Evolutionary conservation across 2,797 vertebrate species (phyloP).

Genomic region (Phoeniculus purpureus): DNA sequence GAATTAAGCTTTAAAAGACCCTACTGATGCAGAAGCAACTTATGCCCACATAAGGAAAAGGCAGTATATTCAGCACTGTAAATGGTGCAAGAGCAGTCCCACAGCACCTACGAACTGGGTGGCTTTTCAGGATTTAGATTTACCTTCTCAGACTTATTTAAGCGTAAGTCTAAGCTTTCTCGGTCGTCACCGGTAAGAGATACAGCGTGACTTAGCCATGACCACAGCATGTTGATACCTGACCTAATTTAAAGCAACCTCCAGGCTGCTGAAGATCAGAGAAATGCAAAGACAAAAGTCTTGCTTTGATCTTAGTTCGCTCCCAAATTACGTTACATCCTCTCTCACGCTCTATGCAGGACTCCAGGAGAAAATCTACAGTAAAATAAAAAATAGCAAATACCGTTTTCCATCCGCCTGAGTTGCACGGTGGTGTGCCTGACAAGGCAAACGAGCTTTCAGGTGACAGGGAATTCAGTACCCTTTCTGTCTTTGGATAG

Average conservation of each 20-base stretch:
- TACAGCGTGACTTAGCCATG: background rate
- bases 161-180: background rate
- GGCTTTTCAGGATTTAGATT: background rate
- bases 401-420: background rate
- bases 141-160: background rate
- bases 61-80: background rate
- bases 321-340: background rate
- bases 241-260: background rate
- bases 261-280: constrained; percentile 15
- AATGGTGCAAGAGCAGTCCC: background rate
- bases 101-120: background rate
- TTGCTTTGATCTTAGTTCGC: constrained; percentile 21
- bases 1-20: background rate
- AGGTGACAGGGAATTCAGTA: background rate
- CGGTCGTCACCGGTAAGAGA: background rate
- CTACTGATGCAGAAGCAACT: background rate
- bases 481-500: background rate
- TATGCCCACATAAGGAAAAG: accelerated
- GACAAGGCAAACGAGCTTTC: background rate
- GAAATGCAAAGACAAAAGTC: constrained; percentile 9
- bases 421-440: background rate
- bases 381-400: background rate
- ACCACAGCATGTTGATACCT: background rate
- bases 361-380: background rate
- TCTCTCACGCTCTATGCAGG: background rate